phyloP scores from a whole-genome alignment of 2,888 invertebrate species.

The Coecobrya sp. region DNA sequence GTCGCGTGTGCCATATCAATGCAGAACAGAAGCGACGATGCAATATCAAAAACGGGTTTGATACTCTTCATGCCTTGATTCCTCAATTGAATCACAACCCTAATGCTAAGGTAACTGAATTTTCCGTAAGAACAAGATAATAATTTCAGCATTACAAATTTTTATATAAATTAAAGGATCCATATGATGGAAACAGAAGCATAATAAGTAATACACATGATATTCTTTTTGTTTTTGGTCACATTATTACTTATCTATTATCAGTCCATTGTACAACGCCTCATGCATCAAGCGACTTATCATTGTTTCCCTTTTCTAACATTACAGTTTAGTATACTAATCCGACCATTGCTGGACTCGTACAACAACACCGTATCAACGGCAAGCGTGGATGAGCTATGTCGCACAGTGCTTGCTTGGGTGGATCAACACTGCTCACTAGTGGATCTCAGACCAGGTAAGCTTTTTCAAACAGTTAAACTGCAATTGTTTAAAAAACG shows the following conservation, averaged over 20 bases:
- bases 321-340: constrained; percentile 95
- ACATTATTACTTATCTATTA: no score
- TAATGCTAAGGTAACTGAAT: constrained; percentile 92
- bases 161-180: background rate
- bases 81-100: constrained; percentile 97
- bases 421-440: constrained; percentile 98
- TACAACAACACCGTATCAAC: constrained; percentile 97
- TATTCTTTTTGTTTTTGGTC: no score
- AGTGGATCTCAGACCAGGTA: constrained; percentile 97
- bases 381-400: constrained; percentile 96
- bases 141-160: constrained; percentile 32
- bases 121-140: constrained; percentile 45
- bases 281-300: constrained; percentile 21
- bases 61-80: constrained; percentile 96
- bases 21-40: constrained; percentile 98
- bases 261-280: background rate
- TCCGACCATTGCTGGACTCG: constrained; percentile 95
- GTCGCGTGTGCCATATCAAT: constrained; percentile 96
- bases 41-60: constrained; percentile 98
- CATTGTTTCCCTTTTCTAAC: constrained; percentile 3
- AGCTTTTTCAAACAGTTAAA: background rate
- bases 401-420: constrained; percentile 97
- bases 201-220: no score
- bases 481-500: background rate
- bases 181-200: background rate